Evolutionary conservation across 2,888 invertebrate genomes (phyloP), one percentile per base, ranked within the genome.

Genomic region (Glomeris marginata): DNA sequence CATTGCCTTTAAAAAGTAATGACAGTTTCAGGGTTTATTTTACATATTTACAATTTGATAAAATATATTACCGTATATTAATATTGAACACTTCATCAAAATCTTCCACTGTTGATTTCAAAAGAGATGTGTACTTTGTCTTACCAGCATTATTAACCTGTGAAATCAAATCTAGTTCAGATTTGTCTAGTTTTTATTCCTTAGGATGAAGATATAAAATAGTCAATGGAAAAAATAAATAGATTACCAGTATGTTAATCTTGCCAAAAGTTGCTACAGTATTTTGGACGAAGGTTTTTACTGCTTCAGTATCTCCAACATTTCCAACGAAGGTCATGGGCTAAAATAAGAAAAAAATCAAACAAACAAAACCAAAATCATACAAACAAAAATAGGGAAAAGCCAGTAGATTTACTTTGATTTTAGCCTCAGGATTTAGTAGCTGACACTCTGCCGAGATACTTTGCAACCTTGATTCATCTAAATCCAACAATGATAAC

Each of bases 91-190:
- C 37, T 16, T 41, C 34, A 28, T 50, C 50, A 34, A 18, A 50
- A 18, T 50, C 50, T 45, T n/a, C 34, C 18, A 38, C 1, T 21
- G 46, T n/a, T 20, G 46, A 46, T 8, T 45, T 41, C 41, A 50
- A 16, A 6, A 46, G 8, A 33, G 16, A 18, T 11, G 46, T 40
- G 2, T 16, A 20, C 10, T 46, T 46, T 4, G 40, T 50, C 13
- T 21, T 40, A 6, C 50, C 50, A 1, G 50, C 50, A 34, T 46
- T 50, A n/a, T 50, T 50, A 15, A 46, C 46, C 50, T 46, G 20
- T 13, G 10, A 16, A 20, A 21, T 43, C 3, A 15, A n/a, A 3
- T 5, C 43, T 41, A 15, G 11, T 11, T 41, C 10, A 13, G 11
- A 11, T 41, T 13, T 41, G 10, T 13, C 15, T 15, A 10, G 10